Conservation (phyloP, 2,113 vertebrate species). For the Cynoglossus semilaevis region DNA sequence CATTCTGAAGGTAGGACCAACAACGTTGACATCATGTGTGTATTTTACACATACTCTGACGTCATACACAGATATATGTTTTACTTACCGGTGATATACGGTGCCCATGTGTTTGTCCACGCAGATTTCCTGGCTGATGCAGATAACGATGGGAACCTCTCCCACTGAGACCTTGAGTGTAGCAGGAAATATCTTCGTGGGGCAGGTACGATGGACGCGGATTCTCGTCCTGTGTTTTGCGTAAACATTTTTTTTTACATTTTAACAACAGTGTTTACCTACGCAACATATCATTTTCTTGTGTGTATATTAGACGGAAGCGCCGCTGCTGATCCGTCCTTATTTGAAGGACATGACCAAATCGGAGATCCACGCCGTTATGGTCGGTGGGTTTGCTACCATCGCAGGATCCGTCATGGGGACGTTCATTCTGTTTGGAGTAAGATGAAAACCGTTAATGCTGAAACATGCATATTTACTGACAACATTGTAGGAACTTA, state of each 20-base stretch:
- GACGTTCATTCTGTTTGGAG: slow-evolving; percentile 92
- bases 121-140: slow-evolving; percentile 92
- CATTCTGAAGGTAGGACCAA: slow-evolving; percentile 84
- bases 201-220: slow-evolving; percentile 79
- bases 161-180: slow-evolving; percentile 90
- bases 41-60: neutral
- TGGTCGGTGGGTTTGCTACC: slow-evolving; percentile 92
- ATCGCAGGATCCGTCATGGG: slow-evolving; percentile 95
- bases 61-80: neutral
- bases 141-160: slow-evolving; percentile 89
- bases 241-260: neutral
- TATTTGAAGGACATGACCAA: slow-evolving; percentile 88
- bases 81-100: neutral
- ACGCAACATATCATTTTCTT: slow-evolving; percentile 1
- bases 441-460: slow-evolving; percentile 59
- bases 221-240: neutral
- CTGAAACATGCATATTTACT: neutral
- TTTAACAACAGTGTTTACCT: neutral
- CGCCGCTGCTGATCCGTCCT: slow-evolving; percentile 87
- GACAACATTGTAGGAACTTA: too few relatives aligned
- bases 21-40: too few relatives aligned
- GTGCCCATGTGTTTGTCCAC: slow-evolving; percentile 42
- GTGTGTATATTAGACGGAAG: slow-evolving; percentile 79
- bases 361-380: slow-evolving; percentile 92
- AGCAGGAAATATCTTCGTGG: slow-evolving; percentile 95